Percentiles rank a stretch among this genome's conserved stretches.
These are phyloP conservation scores for Australoheros facetus DNA, from an alignment of 2,797 vertebrate genomes.

Conservation along the genomic window DNA sequence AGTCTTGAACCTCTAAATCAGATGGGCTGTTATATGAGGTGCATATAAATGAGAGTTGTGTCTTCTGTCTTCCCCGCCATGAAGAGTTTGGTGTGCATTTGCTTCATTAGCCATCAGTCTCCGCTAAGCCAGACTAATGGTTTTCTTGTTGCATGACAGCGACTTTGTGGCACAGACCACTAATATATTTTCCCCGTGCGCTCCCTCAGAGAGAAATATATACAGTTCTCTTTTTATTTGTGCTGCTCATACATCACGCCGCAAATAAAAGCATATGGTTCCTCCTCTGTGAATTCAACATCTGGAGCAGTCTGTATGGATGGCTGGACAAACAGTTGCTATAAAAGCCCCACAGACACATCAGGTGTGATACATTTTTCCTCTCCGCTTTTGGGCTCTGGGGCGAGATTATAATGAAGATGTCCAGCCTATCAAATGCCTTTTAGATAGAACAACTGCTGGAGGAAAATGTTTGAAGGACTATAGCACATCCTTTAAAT, in stretches of 20 bases:
- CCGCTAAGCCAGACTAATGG: conserved; percentile 63
- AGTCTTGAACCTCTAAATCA: conserved; percentile 70
- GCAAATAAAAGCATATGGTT: conserved; percentile 46
- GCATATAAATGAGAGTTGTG: conserved; percentile 77
- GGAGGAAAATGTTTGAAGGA: conserved; percentile 20
- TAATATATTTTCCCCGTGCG: conserved; percentile 36
- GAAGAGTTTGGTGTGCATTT: conserved; percentile 62
- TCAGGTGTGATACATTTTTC: conserved; percentile 48
- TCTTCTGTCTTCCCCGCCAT: conserved; percentile 51
- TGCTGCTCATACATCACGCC: conserved; percentile 45
- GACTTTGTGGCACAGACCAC: conserved; percentile 45
- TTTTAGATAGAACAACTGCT: conserved; percentile 38
- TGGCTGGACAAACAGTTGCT: conserved; percentile 53
- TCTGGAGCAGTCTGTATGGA: conserved; percentile 62
- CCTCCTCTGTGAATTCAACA: conserved; percentile 54
- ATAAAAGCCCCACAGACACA: conserved; percentile 47
- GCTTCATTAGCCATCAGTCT: conserved; percentile 74
- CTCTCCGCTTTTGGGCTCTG: conserved; percentile 21
- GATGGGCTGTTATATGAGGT: conserved; percentile 62
- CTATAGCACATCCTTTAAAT: conserved; percentile 11
- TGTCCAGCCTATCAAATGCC: conserved; percentile 47
- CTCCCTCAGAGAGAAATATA: conserved; percentile 29
- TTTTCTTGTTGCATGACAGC: conserved; percentile 64
- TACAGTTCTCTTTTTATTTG: conserved; percentile 26
- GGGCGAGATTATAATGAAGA: conserved; percentile 58